Evolutionary conservation across 2,113 vertebrate species (phyloP).

Genomic region (Orientallactaga bullata): DNA sequence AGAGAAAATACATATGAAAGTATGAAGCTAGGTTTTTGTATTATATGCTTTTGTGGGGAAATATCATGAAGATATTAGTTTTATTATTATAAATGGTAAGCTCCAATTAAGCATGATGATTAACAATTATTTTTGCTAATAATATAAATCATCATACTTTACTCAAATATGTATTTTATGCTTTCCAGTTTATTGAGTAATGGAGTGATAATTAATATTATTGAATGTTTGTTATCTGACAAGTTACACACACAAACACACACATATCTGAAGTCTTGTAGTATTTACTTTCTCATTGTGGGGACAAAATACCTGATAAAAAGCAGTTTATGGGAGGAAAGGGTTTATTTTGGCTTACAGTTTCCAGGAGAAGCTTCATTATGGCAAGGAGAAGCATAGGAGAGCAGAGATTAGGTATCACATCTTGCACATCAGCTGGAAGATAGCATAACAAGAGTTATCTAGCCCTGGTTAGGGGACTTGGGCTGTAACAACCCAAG

Average conservation of each 20-base stretch:
- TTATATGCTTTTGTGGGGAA: not conserved
- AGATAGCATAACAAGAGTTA: too few species aligned
- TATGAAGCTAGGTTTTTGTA: slow-evolving; percentile 10
- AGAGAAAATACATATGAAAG: not conserved
- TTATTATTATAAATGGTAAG: not conserved
- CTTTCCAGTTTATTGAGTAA: slow-evolving; percentile 13
- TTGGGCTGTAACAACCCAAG: too few species aligned
- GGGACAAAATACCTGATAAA: too few species aligned
- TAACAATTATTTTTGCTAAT: not conserved
- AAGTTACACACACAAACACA: not conserved
- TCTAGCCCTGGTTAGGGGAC: too few species aligned
- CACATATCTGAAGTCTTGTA: not conserved
- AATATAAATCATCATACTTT: not conserved
- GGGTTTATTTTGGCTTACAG: too few species aligned
- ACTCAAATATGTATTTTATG: slow-evolving; percentile 5
- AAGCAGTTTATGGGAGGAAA: too few species aligned
- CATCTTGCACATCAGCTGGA: too few species aligned
- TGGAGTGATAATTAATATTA: slow-evolving; percentile 40
- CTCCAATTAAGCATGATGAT: not conserved
- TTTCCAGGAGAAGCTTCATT: too few species aligned
- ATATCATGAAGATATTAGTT: not conserved
- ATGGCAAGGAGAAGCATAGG: too few species aligned
- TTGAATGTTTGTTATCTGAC: slow-evolving; percentile 2
- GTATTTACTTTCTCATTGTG: too few species aligned
- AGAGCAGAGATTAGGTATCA: too few species aligned